Conservation (phyloP, 2,888 invertebrate genomes). For the Nipponacmea schrenckii region DNA sequence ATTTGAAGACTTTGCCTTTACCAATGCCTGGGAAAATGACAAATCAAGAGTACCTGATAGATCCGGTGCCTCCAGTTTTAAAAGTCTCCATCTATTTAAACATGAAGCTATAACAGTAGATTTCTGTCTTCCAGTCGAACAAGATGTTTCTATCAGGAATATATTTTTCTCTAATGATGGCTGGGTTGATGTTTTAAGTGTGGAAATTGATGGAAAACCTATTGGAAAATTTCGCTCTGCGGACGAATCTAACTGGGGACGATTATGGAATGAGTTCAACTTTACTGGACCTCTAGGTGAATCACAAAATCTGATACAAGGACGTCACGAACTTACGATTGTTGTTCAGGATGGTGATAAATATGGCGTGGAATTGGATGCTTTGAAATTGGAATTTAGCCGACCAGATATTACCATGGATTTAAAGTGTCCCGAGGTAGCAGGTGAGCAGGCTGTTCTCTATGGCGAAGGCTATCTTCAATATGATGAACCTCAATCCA, state of each 20-base stretch:
- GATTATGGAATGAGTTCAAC: slow-evolving; percentile 12
- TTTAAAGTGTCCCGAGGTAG: slow-evolving; percentile 12
- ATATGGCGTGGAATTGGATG: slow-evolving; percentile 17
- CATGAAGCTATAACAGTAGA: slow-evolving; percentile 3
- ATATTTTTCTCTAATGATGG: slow-evolving; percentile 18
- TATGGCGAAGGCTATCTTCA: background rate
- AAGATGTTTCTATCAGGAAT: slow-evolving; percentile 10
- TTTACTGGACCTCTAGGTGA: slow-evolving; percentile 6
- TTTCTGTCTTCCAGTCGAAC: slow-evolving; percentile 5
- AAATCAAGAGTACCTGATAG: background rate
- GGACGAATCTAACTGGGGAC: slow-evolving; percentile 5
- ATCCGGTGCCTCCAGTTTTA: background rate
- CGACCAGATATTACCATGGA: background rate
- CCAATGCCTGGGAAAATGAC: background rate
- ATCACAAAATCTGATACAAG: background rate
- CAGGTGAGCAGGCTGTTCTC: background rate
- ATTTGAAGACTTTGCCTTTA: background rate
- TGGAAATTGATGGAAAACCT: slow-evolving; percentile 10
- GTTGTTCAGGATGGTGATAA: slow-evolving; percentile 9
- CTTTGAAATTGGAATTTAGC: slow-evolving; percentile 7
- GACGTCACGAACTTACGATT: slow-evolving; percentile 9
- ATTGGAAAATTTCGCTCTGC: slow-evolving; percentile 9
- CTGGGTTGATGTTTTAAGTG: slow-evolving; percentile 2
- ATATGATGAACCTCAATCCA: too few relatives aligned
- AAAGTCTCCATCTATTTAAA: slow-evolving; percentile 6